Evolutionary conservation across 2,797 vertebrate genomes (phyloP), one percentile per base, ranked within the genome.

Genomic region (Harpagifer antarcticus): DNA sequence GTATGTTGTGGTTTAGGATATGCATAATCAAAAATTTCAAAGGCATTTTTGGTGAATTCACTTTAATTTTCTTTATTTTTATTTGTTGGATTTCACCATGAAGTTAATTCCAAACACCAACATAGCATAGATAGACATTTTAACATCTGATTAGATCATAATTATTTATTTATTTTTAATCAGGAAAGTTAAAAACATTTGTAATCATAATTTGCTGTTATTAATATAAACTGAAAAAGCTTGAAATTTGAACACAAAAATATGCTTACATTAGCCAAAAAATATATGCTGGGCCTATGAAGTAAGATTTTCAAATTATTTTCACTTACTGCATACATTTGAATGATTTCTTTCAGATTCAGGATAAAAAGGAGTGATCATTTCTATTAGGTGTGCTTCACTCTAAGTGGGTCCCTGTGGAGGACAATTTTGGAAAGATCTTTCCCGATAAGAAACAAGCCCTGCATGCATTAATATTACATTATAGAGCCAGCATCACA

Each of bases 381-480:
- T 92, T 89, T 86, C 87, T 87, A 89, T 92, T 92, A 91, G 90
- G 81, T 89, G 86, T 85, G 90, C 87, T 87, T 88, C 85, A 76
- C 75, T 92, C 86, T 91, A 93, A 92, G 90, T 91, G 82, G 87
- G 90, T 93, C 93, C 92, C 93, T 86, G 85, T 83, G 89, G 92
- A 92, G 87, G 89, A 92, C 90, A 91, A 90, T 92, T 93, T 91
- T 89, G 83, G 86, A 88, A 82, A 93, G 91, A 93, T 92, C 89
- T 87, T 91, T 88, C 89, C 86, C 90, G 88, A 92, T 92, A 94
- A 93, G 92, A 93, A 91, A 93, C 88, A 87, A 90, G 92, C 89
- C 83, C 91, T 85, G 88, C 88, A 87, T 84, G 87, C 92, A 94
- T 95, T 94, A 94, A 94, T 94, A 94, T 94, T 94, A 89, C 89